These are phyloP conservation scores for Melieria picta DNA, from an alignment of 2,888 invertebrate species.

Conservation along the genomic window DNA sequence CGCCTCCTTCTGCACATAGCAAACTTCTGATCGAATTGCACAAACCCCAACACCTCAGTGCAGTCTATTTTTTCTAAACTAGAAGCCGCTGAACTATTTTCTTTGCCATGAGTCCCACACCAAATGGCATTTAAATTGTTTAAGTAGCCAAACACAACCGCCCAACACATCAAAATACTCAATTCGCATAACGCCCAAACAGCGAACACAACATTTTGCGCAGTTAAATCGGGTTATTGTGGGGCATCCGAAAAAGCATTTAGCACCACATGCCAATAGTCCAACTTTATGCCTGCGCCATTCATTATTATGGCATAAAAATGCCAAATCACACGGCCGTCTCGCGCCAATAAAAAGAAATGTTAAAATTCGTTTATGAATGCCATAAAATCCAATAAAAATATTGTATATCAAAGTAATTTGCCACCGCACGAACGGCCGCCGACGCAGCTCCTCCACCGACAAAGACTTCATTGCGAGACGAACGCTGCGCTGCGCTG, in stretches of 20 bases:
- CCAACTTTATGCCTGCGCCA: constrained; percentile 20
- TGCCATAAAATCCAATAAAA: constrained; percentile 61
- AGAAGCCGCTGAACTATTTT: no score
- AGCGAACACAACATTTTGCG: no score
- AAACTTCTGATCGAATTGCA: no score
- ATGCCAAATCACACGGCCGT: constrained; percentile 13
- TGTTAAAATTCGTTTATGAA: constrained; percentile 57
- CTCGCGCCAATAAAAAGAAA: constrained; percentile 43
- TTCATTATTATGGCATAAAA: constrained; percentile 37
- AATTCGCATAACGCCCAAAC: no score
- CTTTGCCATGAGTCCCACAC: no score
- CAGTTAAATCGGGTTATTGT: neutral
- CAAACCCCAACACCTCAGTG: no score
- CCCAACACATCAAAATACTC: no score
- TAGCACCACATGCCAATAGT: constrained; percentile 36
- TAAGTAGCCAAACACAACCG: no score
- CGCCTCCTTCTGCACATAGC: no score
- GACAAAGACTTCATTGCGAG: neutral
- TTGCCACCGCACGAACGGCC: constrained; percentile 34
- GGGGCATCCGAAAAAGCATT: constrained; percentile 28
- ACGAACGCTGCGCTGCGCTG: neutral
- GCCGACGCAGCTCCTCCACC: constrained; percentile 2
- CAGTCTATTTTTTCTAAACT: no score
- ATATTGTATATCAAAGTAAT: constrained; percentile 57
- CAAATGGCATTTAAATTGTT: no score